Evolutionary conservation across 2,888 invertebrate species (phyloP), one percentile per base, ranked within the genome.

Genomic region (Drosophila borborema): DNA sequence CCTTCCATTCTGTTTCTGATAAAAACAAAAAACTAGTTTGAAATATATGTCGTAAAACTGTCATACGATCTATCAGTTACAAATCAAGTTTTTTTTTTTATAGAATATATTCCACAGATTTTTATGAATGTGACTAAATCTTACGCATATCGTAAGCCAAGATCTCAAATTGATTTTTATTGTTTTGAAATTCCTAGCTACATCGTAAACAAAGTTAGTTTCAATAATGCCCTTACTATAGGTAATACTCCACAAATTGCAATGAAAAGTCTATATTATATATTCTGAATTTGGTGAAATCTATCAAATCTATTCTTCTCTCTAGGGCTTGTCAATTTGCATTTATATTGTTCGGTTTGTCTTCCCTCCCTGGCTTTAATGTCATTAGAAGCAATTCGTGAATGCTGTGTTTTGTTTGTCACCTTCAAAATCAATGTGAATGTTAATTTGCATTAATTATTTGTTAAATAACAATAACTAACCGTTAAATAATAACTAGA

Each of bases 391-490:
- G 2, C 36, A 48, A 66, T 34, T 12, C 12, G 16, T 9, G 34
- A 31, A 23, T 3, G 6, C 2, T 12, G 4, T 38, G 23, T 67
- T 53, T 54, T 36, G 38, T n/a, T 65, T 65, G 40, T 67, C 67
- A 68, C 41, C 41, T 49, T 56, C 7, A 36, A n/a, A n/a, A 54
- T 9, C 40, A 40, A 66, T 54, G 66, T 54, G 12, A 40, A 20
- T 60, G 34, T 64, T 40, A 60, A 66, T 53, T 45, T 67, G 23
- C 41, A 36, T 64, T 45, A n/a, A 43, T 65, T 45, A 12, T 43
- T 28, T 36, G 12, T 12, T 31, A 64, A 51, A 2, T 36, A 16
- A 6, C 6, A 28, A 28, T 28, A 36, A 18, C n/a, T 9, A 28
- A 28, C 12, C 18, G 7, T 31, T 55, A 55, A 41, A 20, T 63